Base-by-base conservation (phyloP, 2,113 vertebrate species). In the Pterophyllum scalare region DNA sequence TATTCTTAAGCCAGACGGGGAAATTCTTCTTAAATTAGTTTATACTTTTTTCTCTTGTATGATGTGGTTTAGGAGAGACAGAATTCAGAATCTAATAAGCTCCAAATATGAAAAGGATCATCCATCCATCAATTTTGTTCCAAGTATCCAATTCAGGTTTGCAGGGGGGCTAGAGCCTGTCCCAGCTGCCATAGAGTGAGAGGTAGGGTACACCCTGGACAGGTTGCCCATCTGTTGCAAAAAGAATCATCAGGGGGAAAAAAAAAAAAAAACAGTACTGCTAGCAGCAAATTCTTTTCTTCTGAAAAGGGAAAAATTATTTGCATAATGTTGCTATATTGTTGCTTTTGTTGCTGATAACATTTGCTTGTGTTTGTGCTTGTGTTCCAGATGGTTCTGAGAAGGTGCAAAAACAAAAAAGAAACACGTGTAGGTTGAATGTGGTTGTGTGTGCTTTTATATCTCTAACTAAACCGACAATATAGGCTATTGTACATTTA, bases 231-330 rank as follows among this genome's bases (percentile, higher is more conserved):
- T 38, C 35, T 38, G 35, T 38, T 2, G 2, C 35, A 38, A 38
- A 38, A 38, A 38, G 35, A 9, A 38, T 49, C 46, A 49, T 49
- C 49, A 13, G 6, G 17, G 15, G 46, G n/a, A n/a, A n/a, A 46
- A 46, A 14, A 13, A 46, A 46, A 49, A 49, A 49, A 13, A 49
- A 49, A 49, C 2, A 13, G 15, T 52, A 19, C 6, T 52, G 65
- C 28, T 26, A 0, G 46, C 26, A 72, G 11, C 65, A 20, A 0
- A 28, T 31, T 2, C 13, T 11, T 31, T 28, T 72, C 26, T 52
- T 72, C 26, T 72, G 31, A 26, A 72, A 72, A n/a, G 17, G 11
- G 28, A 72, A 72, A 72, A 31, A 1, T n/a, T 52, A 52, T 52
- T 54, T 72, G 24, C 11, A 72, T 72, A 46, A 14, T 54, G 46